These are phyloP conservation scores for Prunella strophiata DNA, from an alignment of 2,797 vertebrate genomes.

Conservation along the genomic window DNA sequence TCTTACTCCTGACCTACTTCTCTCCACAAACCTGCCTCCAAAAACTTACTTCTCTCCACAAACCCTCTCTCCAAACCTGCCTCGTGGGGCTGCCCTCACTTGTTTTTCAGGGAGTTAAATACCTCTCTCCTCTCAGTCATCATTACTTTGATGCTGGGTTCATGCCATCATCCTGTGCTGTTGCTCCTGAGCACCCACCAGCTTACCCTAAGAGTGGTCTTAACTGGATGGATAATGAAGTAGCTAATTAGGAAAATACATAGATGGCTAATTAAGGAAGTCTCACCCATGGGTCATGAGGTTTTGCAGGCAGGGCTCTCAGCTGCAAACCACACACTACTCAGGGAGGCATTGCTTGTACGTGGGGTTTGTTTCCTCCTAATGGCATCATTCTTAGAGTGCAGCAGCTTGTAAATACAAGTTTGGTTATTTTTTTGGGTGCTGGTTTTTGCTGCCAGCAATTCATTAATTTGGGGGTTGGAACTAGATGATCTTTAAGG, in stretches of 20 bases:
- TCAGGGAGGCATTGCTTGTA: background rate
- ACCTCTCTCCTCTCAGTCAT: background rate
- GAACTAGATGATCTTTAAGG: background rate
- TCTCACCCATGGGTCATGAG: background rate
- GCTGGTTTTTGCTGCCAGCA: background rate
- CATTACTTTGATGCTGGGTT: background rate
- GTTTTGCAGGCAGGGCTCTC: background rate
- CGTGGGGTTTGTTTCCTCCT: background rate
- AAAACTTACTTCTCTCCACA: slow-evolving; percentile 35
- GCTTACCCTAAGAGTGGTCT: background rate
- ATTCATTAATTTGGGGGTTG: background rate
- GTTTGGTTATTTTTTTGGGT: background rate
- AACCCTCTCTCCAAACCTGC: background rate
- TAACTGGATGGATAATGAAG: background rate
- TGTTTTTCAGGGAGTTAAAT: background rate
- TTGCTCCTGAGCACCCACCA: background rate
- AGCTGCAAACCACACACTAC: background rate
- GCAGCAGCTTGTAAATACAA: background rate
- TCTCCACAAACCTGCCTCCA: background rate
- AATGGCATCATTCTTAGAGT: slow-evolving; percentile 15
- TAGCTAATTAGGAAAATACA: background rate
- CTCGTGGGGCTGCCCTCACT: rapidly evolving
- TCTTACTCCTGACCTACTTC: slow-evolving; percentile 61
- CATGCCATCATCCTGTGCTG: rapidly evolving
- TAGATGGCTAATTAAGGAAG: background rate